Percentiles rank a stretch among this genome's conserved stretches.
These are phyloP conservation scores for Arctopsyche grandis DNA, from an alignment of 1,140 invertebrate species.

Conservation along the genomic window DNA sequence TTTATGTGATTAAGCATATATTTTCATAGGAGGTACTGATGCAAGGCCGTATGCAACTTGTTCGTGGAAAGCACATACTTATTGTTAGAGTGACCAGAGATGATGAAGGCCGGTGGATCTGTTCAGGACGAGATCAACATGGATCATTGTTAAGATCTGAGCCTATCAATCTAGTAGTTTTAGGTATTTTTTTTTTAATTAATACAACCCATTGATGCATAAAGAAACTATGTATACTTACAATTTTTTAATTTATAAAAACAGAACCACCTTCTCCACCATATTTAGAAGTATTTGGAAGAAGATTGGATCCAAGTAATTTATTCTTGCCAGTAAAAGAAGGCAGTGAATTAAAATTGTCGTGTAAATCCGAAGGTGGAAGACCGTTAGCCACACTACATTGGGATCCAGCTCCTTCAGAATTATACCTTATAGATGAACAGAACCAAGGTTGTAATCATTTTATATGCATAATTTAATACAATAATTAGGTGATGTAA, in stretches of 20 bases:
- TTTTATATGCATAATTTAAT: neutral
- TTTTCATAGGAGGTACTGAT: constrained; percentile 37
- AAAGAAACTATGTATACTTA: too few species aligned
- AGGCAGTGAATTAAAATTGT: constrained; percentile 79
- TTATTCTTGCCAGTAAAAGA: constrained; percentile 85
- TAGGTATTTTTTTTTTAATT: constrained; percentile 55
- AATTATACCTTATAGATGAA: neutral
- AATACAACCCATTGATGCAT: too few species aligned
- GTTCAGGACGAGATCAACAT: constrained; percentile 56
- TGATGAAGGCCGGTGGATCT: constrained; percentile 61
- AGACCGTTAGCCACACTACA: constrained; percentile 20
- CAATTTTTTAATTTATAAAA: neutral
- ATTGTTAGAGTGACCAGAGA: constrained; percentile 59
- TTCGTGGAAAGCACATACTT: constrained; percentile 55
- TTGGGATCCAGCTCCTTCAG: constrained; percentile 36
- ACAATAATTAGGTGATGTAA: neutral
- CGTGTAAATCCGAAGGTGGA: constrained; percentile 81
- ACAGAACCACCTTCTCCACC: constrained; percentile 80
- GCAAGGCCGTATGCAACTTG: constrained; percentile 56
- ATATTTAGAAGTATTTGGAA: constrained; percentile 82
- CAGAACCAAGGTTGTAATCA: neutral
- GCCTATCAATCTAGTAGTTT: constrained; percentile 59
- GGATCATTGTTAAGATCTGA: constrained; percentile 57
- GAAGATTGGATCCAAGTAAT: constrained; percentile 83
- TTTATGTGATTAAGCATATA: neutral